Base-by-base conservation (phyloP, 2,888 invertebrate genomes). In the Baccha elongata region DNA sequence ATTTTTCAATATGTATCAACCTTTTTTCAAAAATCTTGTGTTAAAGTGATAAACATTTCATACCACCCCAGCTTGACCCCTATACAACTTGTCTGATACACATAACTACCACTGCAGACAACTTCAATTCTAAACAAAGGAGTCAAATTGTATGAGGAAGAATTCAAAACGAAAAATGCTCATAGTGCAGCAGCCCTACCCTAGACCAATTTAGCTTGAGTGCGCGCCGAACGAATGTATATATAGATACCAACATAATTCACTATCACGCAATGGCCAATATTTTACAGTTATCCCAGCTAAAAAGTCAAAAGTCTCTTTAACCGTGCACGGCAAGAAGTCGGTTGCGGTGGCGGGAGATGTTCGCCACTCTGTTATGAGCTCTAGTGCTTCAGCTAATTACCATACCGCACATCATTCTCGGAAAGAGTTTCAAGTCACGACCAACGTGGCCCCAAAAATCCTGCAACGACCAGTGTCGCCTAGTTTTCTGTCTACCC, bases 221-320 rank as follows among this genome's bases (percentile, higher is more conserved):
- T n/a, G 13, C 48, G 7, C n/a, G 8, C 37, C 4, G 5, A 37
- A 37, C 37, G 15, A 8, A 42, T 42, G 2, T 17, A 17, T 13
- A 23, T n/a, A n/a, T n/a, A 10, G 3, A 13, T 7, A 13, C n/a
- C 13, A 40, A 6, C 5, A 6, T 1, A 50, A 81, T 81, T 55
- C 62, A 44, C 60, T 64, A 44, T 37, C 68, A 62, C 67, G 78
- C 78, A 23, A 62, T 73, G 44, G 13, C 50, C 78, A 64, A 83
- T 83, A 78, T 68, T 67, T 83, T 35, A 78, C 68, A 78, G 73
- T 78, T 78, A 68, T 55, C 23, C 62, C n/a, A 29, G 35, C 78
- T 62, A 78, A 83, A 78, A 83, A 83, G 83, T 78, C 83, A 78
- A 76, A 83, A 78, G 83, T 83, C 73, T 68, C 62, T 48, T 68